These are phyloP conservation scores for Meriones psammophilus DNA, from an alignment of 2,797 vertebrate species.

Conservation along the genomic window DNA sequence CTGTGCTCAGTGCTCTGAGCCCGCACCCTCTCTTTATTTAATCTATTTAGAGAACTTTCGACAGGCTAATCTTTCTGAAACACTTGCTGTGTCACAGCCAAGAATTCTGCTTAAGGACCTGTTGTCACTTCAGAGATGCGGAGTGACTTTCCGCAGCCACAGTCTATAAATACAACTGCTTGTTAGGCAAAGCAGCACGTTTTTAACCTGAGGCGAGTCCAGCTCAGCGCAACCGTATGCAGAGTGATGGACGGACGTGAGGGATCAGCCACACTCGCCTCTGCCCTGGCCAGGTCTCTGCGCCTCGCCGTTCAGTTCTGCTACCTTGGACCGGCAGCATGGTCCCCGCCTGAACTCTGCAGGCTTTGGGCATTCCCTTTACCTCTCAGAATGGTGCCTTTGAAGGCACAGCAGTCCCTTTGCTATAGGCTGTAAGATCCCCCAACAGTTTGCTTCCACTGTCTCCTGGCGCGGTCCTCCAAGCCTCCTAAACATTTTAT, in stretches of 20 bases:
- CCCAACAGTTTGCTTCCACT: not conserved
- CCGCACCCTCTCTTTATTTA: not conserved
- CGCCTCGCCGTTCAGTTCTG: not conserved
- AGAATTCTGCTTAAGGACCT: slow-evolving; percentile 75
- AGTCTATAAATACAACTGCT: slow-evolving; percentile 67
- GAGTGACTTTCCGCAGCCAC: slow-evolving; percentile 74
- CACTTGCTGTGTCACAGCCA: slow-evolving; percentile 64
- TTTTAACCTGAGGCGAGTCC: slow-evolving; percentile 46
- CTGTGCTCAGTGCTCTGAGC: not conserved
- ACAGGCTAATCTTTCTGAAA: slow-evolving; percentile 72
- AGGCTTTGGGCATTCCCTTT: not conserved
- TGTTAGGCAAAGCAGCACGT: slow-evolving; percentile 57
- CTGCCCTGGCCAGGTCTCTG: not conserved
- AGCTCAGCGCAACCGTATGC: not conserved
- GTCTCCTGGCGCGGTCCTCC: not conserved
- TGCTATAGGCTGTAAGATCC: not conserved
- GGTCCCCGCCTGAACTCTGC: slow-evolving; percentile 44
- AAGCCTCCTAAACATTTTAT: not conserved
- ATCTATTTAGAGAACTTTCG: slow-evolving; percentile 56
- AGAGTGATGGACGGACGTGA: slow-evolving; percentile 32
- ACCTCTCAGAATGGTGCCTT: not conserved
- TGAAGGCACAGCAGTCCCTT: not conserved
- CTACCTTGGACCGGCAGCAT: not conserved
- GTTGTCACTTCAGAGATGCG: slow-evolving; percentile 68
- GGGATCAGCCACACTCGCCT: not conserved